Base-by-base conservation (phyloP, 2,888 invertebrate species). In the Arrhopalites spinosus region DNA sequence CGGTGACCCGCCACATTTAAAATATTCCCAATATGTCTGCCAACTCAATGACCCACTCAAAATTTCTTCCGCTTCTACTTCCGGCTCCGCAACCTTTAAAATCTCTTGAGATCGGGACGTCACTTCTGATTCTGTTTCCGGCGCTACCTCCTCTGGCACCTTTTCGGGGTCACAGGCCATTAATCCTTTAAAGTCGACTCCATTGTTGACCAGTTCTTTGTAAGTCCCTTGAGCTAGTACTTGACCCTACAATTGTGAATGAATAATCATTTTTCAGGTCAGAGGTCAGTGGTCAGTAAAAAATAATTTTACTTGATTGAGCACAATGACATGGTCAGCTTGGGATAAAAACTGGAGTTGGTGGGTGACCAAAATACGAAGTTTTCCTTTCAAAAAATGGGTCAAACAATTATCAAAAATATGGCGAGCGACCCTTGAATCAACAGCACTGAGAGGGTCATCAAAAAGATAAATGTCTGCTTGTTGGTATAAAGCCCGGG, bases 311-410 rank as follows among this genome's bases (percentile, higher is more conserved):
- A 61, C 61, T 20, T 29, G 7, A 5, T 61, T 29, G 7, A 61
- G 25, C 2, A 61, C 23, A 13, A 61, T 73, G 23, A 82, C 75
- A 29, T 81, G 80, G 36, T 36, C 36, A 36, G 36, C 36, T 7
- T 36, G 11, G 11, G 36, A 11, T 36, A 36, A 36, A 11, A 78
- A 81, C 71, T 95, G 94, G 71, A 94, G 86, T 84, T 95, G 95
- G 87, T 95, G 94, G 0, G 94, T 95, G 3, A 88, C 87, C 45
- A 88, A 84, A 59, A 88, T 84, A 43, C 86, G 81, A 1, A 86
- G 85, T 27, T 86, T 86, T 45, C 85, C 83, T 73, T 84, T 84
- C 75, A 88, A 80, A 68, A 84, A 80, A 7, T 84, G 84, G 29
- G 81, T 82, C 59, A 87, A 85, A 75, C 86, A 85, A 70, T 85